Evolutionary conservation across 2,888 invertebrate species (phyloP), one percentile per base, ranked within the genome.

Genomic region (Physocephala rufipes): DNA sequence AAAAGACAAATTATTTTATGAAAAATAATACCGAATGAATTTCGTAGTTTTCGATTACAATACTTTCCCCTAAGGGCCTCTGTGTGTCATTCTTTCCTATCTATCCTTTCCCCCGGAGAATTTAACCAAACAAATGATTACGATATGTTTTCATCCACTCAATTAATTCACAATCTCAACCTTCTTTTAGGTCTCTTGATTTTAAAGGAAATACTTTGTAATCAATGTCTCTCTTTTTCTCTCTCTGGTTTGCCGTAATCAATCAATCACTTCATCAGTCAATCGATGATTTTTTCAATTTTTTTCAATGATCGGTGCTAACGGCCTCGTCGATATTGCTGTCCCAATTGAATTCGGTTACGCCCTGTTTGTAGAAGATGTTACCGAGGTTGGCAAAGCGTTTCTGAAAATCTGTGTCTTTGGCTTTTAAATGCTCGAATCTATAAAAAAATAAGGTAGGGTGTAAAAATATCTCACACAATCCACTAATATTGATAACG

Each of bases 261-360:
- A 47, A 45, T 47, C 36, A 9, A 13, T 63, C 77, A 79, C 78
- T 78, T 76, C 75, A 73, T 74, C 16, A 28, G 36, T 70, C n/a
- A n/a, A n/a, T n/a, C n/a, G n/a, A 51, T 28, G 58, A 59, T 55
- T 76, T 71, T 76, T 74, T 67, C 74, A 77, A 80, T 36, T 36
- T 9, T 4, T 36, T 71, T 77, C 81, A 85, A 79, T 85, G 85
- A 81, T 85, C 84, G 75, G 85, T 85, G 79, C 84, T 85, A 24
- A 82, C 77, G 70, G 90, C 90, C 82, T 93, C 93, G 79, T 93
- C 93, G 73, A 92, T 88, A 80, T 93, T 91, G 86, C 92, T 92
- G 85, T 94, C 93, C 95, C 95, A 95, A 86, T 95, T 94, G 86
- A 95, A 95, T 84, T 94, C 94, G 70, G 93, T 93, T 77, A 91